Conservation (phyloP, 2,888 invertebrate genomes). For the Zaprionus lineosus region DNA sequence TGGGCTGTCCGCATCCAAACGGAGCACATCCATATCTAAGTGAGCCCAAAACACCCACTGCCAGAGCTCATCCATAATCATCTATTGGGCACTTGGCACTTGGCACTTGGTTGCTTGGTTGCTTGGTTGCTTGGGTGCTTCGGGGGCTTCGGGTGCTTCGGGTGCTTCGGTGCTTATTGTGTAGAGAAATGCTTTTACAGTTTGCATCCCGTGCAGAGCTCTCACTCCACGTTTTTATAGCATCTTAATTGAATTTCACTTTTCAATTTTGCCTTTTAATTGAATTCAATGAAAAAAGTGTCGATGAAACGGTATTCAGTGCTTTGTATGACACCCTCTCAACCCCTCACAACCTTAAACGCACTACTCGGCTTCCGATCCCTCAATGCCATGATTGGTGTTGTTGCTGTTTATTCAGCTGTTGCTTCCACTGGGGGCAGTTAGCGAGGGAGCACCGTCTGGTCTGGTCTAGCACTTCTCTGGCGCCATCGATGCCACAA, state of each 20-base stretch:
- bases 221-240: conserved; percentile 63
- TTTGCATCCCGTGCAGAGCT: conserved; percentile 16
- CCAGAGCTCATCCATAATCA: conserved; percentile 42
- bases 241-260: conserved; percentile 79
- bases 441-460: conserved; percentile 29
- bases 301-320: conserved; percentile 73
- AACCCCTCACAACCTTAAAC: neutral
- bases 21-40: no score
- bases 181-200: conserved; percentile 45
- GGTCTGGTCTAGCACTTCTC: conserved; percentile 29
- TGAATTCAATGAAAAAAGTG: conserved; percentile 79
- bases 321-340: conserved; percentile 42
- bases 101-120: no score
- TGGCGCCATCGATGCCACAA: conserved; percentile 58
- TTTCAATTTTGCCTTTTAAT: conserved; percentile 78
- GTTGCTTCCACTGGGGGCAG: conserved; percentile 35
- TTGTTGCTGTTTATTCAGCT: conserved; percentile 62
- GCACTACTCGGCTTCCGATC: neutral
- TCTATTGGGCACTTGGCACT: no score
- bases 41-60: neutral
- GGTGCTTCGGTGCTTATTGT: conserved; percentile 20
- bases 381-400: conserved; percentile 18
- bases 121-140: no score
- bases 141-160: no score
- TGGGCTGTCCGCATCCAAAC: conserved; percentile 14